Conservation (phyloP, 2,797 vertebrate species). For the Vultur gryphus region DNA sequence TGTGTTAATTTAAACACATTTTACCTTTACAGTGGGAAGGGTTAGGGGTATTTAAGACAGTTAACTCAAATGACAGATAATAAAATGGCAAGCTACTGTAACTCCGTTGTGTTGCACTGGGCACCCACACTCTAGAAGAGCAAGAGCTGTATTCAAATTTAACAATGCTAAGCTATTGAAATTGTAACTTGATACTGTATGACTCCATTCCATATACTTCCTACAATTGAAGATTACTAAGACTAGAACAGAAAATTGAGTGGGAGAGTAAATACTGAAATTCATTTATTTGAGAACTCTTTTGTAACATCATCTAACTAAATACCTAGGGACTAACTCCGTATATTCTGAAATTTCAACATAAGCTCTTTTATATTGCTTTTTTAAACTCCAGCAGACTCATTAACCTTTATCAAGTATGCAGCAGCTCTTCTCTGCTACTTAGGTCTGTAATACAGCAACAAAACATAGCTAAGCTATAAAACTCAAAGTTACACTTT, state of each 20-base stretch:
- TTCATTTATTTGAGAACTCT: background rate
- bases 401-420: background rate
- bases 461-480: background rate
- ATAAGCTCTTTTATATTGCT: background rate
- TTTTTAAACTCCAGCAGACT: background rate
- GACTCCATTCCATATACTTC: background rate
- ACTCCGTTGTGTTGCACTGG: background rate
- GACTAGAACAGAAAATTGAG: background rate
- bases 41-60: background rate
- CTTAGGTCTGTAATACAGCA: background rate
- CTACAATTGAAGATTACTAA: background rate
- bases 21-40: background rate
- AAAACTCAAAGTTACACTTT: background rate
- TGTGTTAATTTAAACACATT: background rate
- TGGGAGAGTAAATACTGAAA: background rate
- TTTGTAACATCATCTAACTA: background rate
- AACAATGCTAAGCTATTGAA: background rate
- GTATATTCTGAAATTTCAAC: background rate
- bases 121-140: background rate
- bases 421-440: background rate
- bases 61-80: background rate
- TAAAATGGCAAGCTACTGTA: background rate
- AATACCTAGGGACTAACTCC: background rate
- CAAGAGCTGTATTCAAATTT: background rate
- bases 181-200: background rate